phyloP scores from a whole-genome alignment of 1,140 invertebrate genomes.

The Spodoptera frugiperda region DNA sequence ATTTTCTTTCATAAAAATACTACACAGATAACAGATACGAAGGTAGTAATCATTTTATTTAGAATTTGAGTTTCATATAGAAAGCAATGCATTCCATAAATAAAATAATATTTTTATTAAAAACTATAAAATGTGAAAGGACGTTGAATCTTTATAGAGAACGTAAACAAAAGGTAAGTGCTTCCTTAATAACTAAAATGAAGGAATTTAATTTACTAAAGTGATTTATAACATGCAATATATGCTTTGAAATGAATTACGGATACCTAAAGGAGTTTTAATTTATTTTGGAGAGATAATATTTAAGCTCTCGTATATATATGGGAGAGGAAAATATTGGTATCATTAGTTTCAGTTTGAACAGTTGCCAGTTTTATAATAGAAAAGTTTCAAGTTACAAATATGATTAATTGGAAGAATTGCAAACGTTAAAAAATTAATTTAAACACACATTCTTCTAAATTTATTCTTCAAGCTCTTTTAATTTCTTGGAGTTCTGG shows the following conservation, averaged over 20 bases:
- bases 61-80: too few relatives aligned
- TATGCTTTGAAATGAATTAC: slow-evolving; percentile 8
- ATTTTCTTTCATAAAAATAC: too few relatives aligned
- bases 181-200: slow-evolving; percentile 26
- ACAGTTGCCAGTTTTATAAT: slow-evolving; percentile 7
- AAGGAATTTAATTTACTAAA: slow-evolving; percentile 20
- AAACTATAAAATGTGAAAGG: not conserved
- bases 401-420: not conserved
- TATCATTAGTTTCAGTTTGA: slow-evolving; percentile 30
- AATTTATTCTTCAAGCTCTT: too few relatives aligned
- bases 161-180: not conserved
- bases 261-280: not conserved
- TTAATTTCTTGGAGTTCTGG: too few relatives aligned
- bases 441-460: too few relatives aligned
- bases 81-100: too few relatives aligned
- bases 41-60: too few relatives aligned
- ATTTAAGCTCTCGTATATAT: slow-evolving; percentile 1
- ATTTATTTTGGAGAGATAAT: slow-evolving; percentile 18
- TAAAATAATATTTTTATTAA: too few relatives aligned
- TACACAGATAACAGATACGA: too few relatives aligned
- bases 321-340: slow-evolving; percentile 24
- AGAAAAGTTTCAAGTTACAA: too few relatives aligned
- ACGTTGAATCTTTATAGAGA: not conserved
- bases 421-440: not conserved
- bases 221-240: slow-evolving; percentile 32